phyloP scores from a whole-genome alignment of 2,797 vertebrate species.

The Mycteria americana region DNA sequence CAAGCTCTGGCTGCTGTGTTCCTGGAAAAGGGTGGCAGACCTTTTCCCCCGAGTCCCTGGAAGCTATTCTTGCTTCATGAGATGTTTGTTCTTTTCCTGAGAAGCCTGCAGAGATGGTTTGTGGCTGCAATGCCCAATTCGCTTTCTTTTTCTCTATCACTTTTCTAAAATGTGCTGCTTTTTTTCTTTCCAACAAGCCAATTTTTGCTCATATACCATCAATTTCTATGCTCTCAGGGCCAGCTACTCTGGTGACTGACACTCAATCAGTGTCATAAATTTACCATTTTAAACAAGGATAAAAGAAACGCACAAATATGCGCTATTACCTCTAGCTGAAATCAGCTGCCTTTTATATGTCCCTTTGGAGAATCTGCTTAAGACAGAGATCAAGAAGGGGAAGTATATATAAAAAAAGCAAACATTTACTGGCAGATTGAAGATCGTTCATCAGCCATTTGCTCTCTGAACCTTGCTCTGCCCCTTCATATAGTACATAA shows the following conservation, averaged over 20 bases:
- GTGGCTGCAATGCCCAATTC: background rate
- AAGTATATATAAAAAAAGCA: background rate
- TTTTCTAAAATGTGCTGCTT: background rate
- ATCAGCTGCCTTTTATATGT: background rate
- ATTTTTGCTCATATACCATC: background rate
- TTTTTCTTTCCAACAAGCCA: background rate
- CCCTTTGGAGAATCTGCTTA: background rate
- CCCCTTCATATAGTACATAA: background rate
- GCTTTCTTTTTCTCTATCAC: background rate
- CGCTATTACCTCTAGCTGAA: background rate
- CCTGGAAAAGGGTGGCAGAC: background rate
- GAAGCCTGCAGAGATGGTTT: background rate
- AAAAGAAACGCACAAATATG: background rate
- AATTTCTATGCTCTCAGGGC: background rate
- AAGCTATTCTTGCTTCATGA: background rate
- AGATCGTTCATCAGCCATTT: slow-evolving; percentile 14
- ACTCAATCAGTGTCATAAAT: background rate
- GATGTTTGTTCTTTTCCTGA: background rate
- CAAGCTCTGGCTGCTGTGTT: background rate
- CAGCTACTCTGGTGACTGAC: background rate
- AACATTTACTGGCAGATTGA: slow-evolving; percentile 6
- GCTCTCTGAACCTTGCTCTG: slow-evolving; percentile 22
- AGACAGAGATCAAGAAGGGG: slow-evolving; percentile 16
- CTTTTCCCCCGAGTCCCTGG: background rate
- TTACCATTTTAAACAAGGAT: background rate